Evolutionary conservation across 2,888 invertebrate genomes (phyloP), one percentile per base, ranked within the genome.

Genomic region (Myathropa florea): DNA sequence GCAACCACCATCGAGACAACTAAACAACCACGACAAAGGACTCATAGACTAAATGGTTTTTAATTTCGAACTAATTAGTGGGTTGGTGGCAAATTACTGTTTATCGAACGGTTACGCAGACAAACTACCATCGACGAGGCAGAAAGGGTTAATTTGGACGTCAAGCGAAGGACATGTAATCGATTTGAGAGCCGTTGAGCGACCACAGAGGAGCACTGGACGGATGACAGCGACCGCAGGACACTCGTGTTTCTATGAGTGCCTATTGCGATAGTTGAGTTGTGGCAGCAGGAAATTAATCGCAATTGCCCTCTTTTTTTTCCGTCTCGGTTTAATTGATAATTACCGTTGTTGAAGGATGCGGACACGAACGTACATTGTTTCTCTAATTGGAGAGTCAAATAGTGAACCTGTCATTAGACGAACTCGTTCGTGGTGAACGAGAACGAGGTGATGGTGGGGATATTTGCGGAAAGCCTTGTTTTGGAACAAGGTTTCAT

Each of bases 11-110:
- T 30, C 61, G 57, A 26, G 23, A 36, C 36, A 64, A 18, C 55
- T 14, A 26, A 55, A 12, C 46, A 46, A 18, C 21, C 57, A 67
- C 53, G 61, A 80, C 80, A 71, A 70, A 70, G 73, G 77, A 75
- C 73, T 46, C 46, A 67, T 77, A 78, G 73, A 61, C 65, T 86
- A 86, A 86, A 86, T 83, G 86, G 65, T 86, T 86, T 86, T 86
- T 86, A 86, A 86, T 86, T 86, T 79, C 83, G 23, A 86, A 21
- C 86, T 86, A 83, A 86, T 86, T 86, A 86, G 75, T 73, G 73
- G 86, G 83, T 86, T 83, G 83, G 75, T 70, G 63, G 82, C 82
- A 86, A 83, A 86, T 86, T 86, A 86, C 79, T 86, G 86, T 86
- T 86, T 83, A 79, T 86, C 82, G 70, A 83, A 79, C 86, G 63